These are phyloP conservation scores for Orthosia cruda DNA, from an alignment of 2,888 invertebrate genomes.

Conservation along the genomic window DNA sequence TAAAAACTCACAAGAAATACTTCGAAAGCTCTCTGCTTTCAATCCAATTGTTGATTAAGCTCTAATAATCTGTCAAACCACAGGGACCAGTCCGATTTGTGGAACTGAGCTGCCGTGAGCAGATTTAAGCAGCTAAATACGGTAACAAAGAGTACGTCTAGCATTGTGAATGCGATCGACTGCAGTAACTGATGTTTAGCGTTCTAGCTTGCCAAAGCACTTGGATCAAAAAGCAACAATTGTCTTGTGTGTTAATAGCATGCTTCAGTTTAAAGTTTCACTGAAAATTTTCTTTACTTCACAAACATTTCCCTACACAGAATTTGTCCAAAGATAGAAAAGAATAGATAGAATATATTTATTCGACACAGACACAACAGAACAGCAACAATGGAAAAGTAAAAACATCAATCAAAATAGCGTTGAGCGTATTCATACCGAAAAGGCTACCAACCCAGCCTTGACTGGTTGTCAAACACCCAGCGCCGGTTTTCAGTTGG, in stretches of 20 bases:
- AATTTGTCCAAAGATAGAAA: neutral
- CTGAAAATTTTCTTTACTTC: neutral
- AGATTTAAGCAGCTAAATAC: slow-evolving; percentile 2
- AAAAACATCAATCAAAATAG: too few species aligned
- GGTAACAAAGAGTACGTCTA: neutral
- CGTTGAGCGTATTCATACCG: too few species aligned
- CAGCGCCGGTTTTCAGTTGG: too few species aligned
- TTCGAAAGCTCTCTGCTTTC: neutral
- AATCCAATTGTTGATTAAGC: neutral
- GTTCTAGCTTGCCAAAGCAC: neutral
- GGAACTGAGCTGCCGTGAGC: neutral
- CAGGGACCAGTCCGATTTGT: neutral
- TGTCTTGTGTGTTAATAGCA: neutral
- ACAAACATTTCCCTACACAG: neutral
- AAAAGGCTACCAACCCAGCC: too few species aligned
- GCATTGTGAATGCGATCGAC: neutral
- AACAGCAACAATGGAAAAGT: too few species aligned
- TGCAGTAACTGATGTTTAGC: neutral
- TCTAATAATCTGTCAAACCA: slow-evolving; percentile 12
- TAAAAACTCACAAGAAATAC: neutral
- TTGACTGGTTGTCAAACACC: too few species aligned
- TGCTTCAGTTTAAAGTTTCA: neutral
- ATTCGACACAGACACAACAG: too few species aligned
- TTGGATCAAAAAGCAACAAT: neutral
- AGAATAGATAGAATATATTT: too few species aligned